Evolutionary conservation across 2,888 invertebrate genomes (phyloP), one percentile per base, ranked within the genome.

Genomic region (Drosophila rubida): DNA sequence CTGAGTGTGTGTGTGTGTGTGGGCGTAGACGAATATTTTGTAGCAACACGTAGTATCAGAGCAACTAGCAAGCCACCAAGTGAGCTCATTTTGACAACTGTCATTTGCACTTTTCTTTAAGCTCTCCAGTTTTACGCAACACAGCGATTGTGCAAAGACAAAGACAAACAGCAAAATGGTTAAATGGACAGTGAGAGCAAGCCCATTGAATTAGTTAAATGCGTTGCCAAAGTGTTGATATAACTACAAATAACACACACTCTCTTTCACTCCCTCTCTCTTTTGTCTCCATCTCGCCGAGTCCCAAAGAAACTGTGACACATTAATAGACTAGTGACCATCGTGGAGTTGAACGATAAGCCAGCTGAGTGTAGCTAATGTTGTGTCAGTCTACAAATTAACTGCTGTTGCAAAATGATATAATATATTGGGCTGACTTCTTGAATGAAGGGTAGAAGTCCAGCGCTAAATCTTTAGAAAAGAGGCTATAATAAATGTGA

Each of bases 71-170:
- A 22, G n/a, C 11, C 6, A 1, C 6, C 1, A 7, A 5, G 14
- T 16, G 45, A 59, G 50, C 62, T 68, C 68, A 49, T 68, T 73
- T 72, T 59, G 62, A 59, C 48, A 74, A 58, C 69, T 64, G 69
- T 69, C 73, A 73, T 41, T 37, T 54, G 13, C 62, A 62, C 41
- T 70, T 39, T 39, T 25, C 48, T 22, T 39, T 58, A 53, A 58
- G 57, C 57, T 39, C 57, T 9, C 22, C 22, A 41, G 27, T 32
- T 32, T 39, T 23, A 23, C 27, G 46, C 16, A 32, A 35, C 25
- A 46, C 37, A 39, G 7, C 19, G 53, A 44, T 53, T 32, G 14
- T 9, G 25, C 30, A 11, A 9, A 37, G n/a, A n/a, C n/a, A 2
- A 2, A 16, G 46, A 3, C 9, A 16, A 13, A n/a, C 14, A 9